phyloP scores from a whole-genome alignment of 2,113 vertebrate genomes.

The Leucopsar rothschildi region DNA sequence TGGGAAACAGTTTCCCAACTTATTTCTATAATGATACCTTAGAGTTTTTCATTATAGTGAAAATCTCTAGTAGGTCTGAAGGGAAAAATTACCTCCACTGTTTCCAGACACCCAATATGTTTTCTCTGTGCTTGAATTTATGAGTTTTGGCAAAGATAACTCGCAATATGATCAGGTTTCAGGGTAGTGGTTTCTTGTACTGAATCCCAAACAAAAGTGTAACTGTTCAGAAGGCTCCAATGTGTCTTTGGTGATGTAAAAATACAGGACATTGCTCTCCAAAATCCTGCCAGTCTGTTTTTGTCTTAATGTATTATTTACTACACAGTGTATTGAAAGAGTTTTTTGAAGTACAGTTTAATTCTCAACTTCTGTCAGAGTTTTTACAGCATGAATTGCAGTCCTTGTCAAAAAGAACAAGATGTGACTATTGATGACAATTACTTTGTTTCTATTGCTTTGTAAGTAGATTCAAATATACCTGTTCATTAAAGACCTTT shows the following conservation, averaged over 20 bases:
- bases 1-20: slow-evolving; percentile 20
- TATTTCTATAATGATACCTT: slow-evolving; percentile 9
- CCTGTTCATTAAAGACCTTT: not conserved
- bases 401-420: not conserved
- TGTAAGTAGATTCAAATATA: not conserved
- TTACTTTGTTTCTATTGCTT: not conserved
- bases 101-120: not conserved
- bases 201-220: not conserved
- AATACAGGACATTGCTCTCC: not conserved
- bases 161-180: not conserved
- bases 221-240: not conserved
- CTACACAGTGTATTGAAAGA: not conserved
- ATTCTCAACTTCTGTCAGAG: not conserved
- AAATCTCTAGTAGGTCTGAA: slow-evolving; percentile 35
- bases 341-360: not conserved
- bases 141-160: slow-evolving; percentile 5
- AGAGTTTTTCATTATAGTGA: slow-evolving; percentile 52
- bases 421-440: not conserved
- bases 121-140: slow-evolving; percentile 32
- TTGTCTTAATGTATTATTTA: not conserved
- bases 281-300: not conserved
- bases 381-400: not conserved
- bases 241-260: not conserved
- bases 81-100: slow-evolving; percentile 4
- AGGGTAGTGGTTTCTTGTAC: not conserved